Percentiles rank a stretch among this genome's conserved stretches.
These are phyloP conservation scores for Sus scrofa DNA, from an alignment of 2,113 vertebrate species.

Conservation along the genomic window DNA sequence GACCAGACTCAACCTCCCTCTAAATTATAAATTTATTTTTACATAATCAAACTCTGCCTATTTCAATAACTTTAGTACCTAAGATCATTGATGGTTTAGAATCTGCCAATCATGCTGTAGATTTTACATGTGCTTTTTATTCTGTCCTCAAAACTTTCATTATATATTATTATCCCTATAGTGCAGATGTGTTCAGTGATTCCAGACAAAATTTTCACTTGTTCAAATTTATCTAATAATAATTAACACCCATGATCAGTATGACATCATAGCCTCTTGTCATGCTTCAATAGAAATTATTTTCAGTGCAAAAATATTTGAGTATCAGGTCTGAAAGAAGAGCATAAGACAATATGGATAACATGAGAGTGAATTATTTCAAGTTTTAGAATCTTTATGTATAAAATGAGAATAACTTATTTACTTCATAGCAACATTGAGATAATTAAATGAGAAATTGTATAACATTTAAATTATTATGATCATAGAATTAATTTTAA, in stretches of 20 bases:
- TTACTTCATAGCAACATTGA: not conserved
- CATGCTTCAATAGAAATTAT: not conserved
- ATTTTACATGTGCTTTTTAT: not conserved
- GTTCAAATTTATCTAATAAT: not conserved
- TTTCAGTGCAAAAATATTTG: not conserved
- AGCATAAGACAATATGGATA: not conserved
- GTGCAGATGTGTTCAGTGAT: not conserved
- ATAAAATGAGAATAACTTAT: not conserved
- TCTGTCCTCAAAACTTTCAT: not conserved
- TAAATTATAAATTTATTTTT: not conserved
- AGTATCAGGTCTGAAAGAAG: not conserved
- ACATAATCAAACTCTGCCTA: not conserved
- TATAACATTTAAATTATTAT: not conserved
- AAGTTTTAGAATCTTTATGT: not conserved
- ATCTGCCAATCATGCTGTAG: not conserved
- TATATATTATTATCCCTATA: not conserved
- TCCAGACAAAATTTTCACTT: not conserved
- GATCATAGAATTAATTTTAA: not conserved
- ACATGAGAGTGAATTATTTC: not conserved
- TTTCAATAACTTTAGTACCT: not conserved
- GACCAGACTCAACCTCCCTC: not conserved
- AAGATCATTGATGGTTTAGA: not conserved
- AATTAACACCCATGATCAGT: not conserved
- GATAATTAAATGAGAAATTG: not conserved
- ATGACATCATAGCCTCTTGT: not conserved